Conservation (phyloP, 2,113 vertebrate species). For the Murina feae region DNA sequence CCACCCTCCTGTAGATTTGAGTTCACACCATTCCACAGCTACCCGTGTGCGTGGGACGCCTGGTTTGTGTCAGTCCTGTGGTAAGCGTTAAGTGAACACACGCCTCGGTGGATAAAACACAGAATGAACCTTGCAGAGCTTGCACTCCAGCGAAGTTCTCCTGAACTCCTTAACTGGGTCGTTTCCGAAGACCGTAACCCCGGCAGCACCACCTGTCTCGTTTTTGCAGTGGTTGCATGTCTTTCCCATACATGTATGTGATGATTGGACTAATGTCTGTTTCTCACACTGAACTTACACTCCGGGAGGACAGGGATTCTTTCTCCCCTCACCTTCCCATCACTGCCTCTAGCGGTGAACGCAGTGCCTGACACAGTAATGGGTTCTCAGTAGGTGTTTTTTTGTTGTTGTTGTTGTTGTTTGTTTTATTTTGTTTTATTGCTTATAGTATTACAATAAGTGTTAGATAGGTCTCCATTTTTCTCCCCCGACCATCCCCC, state of each 20-base stretch:
- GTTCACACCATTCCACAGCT: background rate
- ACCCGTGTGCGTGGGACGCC: rapidly evolving
- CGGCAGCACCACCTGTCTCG: background rate
- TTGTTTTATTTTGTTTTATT: too few relatives aligned
- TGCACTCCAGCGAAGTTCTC: background rate
- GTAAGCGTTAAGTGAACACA: background rate
- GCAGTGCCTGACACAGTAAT: background rate
- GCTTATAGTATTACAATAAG: too few relatives aligned
- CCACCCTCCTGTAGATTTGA: background rate
- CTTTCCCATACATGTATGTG: background rate
- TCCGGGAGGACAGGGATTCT: rapidly evolving
- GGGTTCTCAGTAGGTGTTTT: background rate
- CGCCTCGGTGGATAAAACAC: background rate
- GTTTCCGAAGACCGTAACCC: background rate
- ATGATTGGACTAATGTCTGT: too few relatives aligned
- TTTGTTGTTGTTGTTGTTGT: too few relatives aligned
- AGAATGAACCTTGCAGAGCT: background rate
- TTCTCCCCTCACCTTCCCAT: too few relatives aligned
- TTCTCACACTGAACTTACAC: background rate
- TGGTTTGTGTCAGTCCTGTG: background rate
- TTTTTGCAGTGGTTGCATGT: too few relatives aligned
- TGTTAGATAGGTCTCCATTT: too few relatives aligned
- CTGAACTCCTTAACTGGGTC: background rate
- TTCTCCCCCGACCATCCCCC: too few relatives aligned
- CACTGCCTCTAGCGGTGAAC: background rate